Conservation (phyloP, 2,113 vertebrate species). For the Pseudopodoces humilis region DNA sequence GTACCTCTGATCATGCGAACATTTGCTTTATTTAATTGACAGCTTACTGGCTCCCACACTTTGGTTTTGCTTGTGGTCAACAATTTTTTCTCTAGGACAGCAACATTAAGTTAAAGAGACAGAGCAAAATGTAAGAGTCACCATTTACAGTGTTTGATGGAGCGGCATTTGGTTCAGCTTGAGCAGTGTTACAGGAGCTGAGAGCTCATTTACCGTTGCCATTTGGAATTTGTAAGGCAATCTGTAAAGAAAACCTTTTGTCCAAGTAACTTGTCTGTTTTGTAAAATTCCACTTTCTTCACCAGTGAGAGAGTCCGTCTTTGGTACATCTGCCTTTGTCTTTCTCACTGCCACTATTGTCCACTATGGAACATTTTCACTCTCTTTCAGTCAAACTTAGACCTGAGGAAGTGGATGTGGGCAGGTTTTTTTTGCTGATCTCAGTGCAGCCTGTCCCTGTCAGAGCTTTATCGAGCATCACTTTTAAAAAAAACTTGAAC, state of each 20-base stretch:
- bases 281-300: background rate
- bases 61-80: background rate
- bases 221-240: conserved; percentile 66
- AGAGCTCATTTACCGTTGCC: conserved; percentile 63
- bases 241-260: conserved; percentile 55
- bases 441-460: background rate
- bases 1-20: background rate
- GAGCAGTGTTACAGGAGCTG: conserved; percentile 38
- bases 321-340: background rate
- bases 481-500: background rate
- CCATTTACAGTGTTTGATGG: background rate
- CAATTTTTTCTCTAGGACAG: background rate
- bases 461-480: background rate
- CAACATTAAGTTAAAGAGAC: conserved; percentile 7
- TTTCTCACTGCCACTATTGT: background rate
- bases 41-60: background rate
- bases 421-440: background rate
- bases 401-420: background rate
- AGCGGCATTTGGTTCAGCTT: conserved; percentile 31
- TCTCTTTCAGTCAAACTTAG: background rate
- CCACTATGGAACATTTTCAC: background rate
- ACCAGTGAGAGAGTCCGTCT: background rate
- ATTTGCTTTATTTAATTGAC: background rate
- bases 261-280: background rate
- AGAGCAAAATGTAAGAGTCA: background rate